Evolutionary conservation across 2,797 vertebrate species (phyloP).

Genomic region (Tragelaphus eurycerus): DNA sequence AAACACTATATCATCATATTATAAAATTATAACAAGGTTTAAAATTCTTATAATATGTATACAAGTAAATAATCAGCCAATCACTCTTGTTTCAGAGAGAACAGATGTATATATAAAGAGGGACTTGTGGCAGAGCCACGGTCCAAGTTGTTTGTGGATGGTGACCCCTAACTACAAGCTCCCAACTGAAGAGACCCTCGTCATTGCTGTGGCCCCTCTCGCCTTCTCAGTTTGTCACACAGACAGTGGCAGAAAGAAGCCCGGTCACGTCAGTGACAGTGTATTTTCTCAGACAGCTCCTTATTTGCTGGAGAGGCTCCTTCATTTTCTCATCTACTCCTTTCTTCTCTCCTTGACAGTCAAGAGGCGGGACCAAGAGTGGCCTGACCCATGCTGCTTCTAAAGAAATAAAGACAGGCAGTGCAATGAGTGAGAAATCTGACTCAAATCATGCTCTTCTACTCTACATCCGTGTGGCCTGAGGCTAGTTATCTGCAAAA

Average conservation of each 20-base stretch:
- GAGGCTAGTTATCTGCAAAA: background rate
- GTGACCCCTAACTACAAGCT: background rate
- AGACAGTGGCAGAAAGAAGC: background rate
- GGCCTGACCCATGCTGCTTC: background rate
- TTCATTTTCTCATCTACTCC: background rate
- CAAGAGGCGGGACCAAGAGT: background rate
- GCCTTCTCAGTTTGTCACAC: background rate
- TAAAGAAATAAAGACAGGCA: background rate
- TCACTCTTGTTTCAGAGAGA: background rate
- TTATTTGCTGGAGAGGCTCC: background rate
- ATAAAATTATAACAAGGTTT: background rate
- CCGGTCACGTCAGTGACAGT: background rate
- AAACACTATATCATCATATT: background rate
- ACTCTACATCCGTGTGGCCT: background rate
- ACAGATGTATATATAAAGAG: background rate
- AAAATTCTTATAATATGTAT: background rate
- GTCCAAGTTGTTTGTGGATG: background rate
- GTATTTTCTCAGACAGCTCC: background rate
- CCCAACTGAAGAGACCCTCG: background rate
- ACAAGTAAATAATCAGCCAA: background rate
- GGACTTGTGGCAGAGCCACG: background rate
- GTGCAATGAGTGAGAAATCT: background rate
- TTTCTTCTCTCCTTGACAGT: background rate
- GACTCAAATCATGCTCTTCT: background rate
- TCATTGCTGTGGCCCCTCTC: background rate